Evolutionary conservation across 2,797 vertebrate species (phyloP).

Genomic region (Huso huso): DNA sequence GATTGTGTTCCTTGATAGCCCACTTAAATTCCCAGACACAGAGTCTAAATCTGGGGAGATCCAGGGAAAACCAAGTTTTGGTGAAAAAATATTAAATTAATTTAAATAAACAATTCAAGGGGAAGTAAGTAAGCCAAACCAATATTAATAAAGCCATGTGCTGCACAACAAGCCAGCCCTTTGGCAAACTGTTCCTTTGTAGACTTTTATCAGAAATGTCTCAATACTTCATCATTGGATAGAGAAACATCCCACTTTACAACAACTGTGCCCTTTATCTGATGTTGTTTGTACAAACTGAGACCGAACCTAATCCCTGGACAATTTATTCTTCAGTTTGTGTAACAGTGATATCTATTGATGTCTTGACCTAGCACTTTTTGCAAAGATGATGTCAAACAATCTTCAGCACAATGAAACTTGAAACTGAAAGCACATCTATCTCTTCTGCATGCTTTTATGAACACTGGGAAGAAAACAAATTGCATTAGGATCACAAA

Average conservation of each 20-base stretch:
- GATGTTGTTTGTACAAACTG: background rate
- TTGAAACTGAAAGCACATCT: conserved; percentile 12
- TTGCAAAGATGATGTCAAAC: conserved; percentile 1
- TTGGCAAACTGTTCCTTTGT: no score
- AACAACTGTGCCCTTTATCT: conserved; percentile 13
- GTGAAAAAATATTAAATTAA: no score
- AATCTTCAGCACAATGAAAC: conserved; percentile 9
- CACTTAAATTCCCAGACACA: no score
- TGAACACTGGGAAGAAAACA: conserved; percentile 3
- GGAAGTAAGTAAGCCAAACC: no score
- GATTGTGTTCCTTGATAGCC: no score
- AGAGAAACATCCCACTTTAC: conserved; percentile 4
- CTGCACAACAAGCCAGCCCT: no score
- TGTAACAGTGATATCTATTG: conserved; percentile 12
- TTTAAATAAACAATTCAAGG: no score
- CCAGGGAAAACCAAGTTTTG: no score
- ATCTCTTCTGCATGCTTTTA: conserved; percentile 2
- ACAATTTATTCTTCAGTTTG: conserved; percentile 7
- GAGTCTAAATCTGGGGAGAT: no score
- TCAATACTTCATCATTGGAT: background rate
- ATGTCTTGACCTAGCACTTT: conserved; percentile 14
- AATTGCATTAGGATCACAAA: conserved; percentile 2
- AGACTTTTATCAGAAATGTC: no score
- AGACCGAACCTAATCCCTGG: background rate
- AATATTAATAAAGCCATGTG: no score